Conservation (phyloP, 2,797 vertebrate genomes). For the Fistularia tabacaria region DNA sequence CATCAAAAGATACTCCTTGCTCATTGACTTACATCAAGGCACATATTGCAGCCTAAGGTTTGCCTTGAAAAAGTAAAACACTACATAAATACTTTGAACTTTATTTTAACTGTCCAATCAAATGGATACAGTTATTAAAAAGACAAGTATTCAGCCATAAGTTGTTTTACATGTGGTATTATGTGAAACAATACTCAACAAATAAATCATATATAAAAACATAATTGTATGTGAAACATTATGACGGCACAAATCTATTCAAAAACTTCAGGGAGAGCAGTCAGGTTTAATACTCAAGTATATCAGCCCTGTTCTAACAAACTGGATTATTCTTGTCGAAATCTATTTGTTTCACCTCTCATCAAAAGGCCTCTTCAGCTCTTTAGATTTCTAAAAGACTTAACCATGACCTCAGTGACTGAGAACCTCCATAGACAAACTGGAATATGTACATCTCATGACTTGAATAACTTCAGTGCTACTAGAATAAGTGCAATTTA, state of each 20-base stretch:
- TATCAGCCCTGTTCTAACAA: no score
- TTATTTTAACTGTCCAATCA: constrained; percentile 30
- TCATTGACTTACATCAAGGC: constrained; percentile 27
- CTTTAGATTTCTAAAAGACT: no score
- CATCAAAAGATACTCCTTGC: background rate
- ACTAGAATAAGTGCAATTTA: constrained; percentile 21
- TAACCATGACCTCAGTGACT: constrained; percentile 3
- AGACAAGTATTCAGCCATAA: constrained; percentile 5
- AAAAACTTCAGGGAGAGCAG: no score
- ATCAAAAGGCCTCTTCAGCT: no score
- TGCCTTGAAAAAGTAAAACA: constrained; percentile 1
- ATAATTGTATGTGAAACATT: no score
- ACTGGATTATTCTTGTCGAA: no score
- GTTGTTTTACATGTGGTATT: no score
- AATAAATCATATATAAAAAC: no score
- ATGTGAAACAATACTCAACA: no score
- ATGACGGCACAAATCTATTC: no score
- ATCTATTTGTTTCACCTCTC: no score
- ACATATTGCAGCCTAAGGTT: constrained; percentile 35
- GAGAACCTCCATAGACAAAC: constrained; percentile 6
- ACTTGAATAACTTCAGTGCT: constrained; percentile 16
- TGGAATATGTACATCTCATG: constrained; percentile 18
- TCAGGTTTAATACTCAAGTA: no score
- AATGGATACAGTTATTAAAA: constrained; percentile 26
- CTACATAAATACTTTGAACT: constrained; percentile 7